Evolutionary conservation across 2,113 vertebrate species (phyloP), one percentile per base, ranked within the genome.

Genomic region (Lepus timidus): DNA sequence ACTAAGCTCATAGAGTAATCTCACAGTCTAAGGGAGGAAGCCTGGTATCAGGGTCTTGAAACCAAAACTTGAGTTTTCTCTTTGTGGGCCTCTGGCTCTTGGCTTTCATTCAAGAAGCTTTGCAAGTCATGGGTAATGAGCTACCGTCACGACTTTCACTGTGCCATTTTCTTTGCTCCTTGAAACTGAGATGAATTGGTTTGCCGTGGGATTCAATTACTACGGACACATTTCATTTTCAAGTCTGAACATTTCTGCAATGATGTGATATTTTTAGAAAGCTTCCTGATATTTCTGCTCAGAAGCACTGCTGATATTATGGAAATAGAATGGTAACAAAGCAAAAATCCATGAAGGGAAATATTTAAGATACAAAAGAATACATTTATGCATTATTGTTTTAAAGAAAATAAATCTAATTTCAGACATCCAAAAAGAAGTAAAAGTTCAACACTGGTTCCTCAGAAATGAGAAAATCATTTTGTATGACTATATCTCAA

Each of bases 191-290:
- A 93, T 70, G 94, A 96, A 95, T 88, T 75, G 94, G 88, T 74
- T 85, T 95, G 58, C 96, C 88, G 74, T 27, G 20, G 76, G 88
- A 90, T 90, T 93, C 95, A 83, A 79, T 96, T 96, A 85, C 85
- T 65, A 52, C 58, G 85, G 95, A 91, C 96, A 93, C 78, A 88
- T 87, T 96, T 90, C 81, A 71, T 90, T 96, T 96, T 96, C 90
- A 96, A 90, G 82, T 94, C 73, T 52, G 85, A 96, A 85, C 94
- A 71, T 81, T 92, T 96, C 52, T 92, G 85, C 88, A 90, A 79
- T 90, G 92, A 68, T 12, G 84, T 39, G 95, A 29, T 97, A 95
- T 96, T 96, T 97, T 97, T 96, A 92, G 96, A 97, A 94, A 95
- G 29, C 22, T 81, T 91, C 81, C 81, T 70, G 68, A 94, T 93